A percentile compares a stretch with the other conserved stretches of the same genome.
phyloP scores from a whole-genome alignment of 2,797 vertebrate genomes.

The Urocyon cinereoargenteus region DNA sequence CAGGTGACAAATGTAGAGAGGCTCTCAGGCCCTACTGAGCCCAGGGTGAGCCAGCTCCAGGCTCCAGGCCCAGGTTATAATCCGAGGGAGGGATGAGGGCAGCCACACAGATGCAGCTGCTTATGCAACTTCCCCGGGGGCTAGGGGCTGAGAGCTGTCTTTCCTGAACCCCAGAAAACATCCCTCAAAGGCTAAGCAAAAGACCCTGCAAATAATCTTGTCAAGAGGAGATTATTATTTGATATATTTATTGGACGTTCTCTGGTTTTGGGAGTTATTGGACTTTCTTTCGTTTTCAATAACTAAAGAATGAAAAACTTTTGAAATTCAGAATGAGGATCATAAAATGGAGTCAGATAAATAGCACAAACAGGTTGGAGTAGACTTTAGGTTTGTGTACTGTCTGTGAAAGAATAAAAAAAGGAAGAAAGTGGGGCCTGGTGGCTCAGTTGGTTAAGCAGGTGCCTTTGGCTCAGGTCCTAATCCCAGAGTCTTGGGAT shows the following conservation, averaged over 20 bases:
- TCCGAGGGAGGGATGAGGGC: neutral
- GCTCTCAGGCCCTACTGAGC: neutral
- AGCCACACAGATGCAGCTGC: neutral
- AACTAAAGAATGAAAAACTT: conserved; percentile 10
- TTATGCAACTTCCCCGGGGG: neutral
- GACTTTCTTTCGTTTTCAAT: conserved; percentile 13
- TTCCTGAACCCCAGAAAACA: neutral
- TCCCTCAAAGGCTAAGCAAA: neutral
- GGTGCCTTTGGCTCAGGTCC: no score
- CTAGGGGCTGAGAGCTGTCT: neutral
- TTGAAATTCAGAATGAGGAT: neutral
- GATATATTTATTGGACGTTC: neutral
- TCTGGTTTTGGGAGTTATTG: neutral
- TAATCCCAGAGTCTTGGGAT: no score
- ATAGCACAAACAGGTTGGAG: neutral
- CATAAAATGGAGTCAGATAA: neutral
- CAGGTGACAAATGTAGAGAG: neutral
- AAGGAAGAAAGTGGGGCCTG: no score
- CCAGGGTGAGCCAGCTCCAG: fast-evolving
- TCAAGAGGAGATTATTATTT: neutral
- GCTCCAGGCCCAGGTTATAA: neutral
- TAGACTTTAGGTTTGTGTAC: neutral
- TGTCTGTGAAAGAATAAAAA: neutral
- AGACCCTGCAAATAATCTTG: neutral
- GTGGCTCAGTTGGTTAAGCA: no score